Evolutionary conservation across 1,140 invertebrate genomes (phyloP).

Genomic region (Drosophila paulistorum): DNA sequence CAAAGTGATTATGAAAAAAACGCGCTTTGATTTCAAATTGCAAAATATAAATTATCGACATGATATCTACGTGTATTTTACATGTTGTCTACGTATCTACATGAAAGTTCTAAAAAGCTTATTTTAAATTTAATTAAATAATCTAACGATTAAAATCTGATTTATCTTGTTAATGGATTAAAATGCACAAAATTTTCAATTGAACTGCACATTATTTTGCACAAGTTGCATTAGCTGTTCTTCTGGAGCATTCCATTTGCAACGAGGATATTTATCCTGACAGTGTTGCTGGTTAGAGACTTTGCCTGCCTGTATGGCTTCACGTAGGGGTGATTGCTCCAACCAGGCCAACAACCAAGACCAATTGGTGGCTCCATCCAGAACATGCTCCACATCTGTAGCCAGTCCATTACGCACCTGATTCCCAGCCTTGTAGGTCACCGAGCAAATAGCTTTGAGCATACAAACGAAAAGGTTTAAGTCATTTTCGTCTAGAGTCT

Average conservation of each 20-base stretch:
- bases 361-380: constrained; percentile 60
- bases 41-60: neutral
- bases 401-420: constrained; percentile 41
- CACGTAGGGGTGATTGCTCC: constrained; percentile 46
- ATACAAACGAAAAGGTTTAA: constrained; percentile 61
- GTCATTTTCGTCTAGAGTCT: constrained; percentile 57
- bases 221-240: constrained; percentile 48
- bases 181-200: constrained; percentile 10
- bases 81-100: neutral
- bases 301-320: constrained; percentile 58
- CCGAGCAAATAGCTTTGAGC: constrained; percentile 63
- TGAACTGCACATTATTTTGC: constrained; percentile 60
- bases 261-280: constrained; percentile 52
- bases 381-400: constrained; percentile 54
- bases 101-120: neutral
- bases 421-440: constrained; percentile 39
- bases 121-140: neutral
- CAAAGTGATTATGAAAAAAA: neutral
- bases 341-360: constrained; percentile 54
- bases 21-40: neutral
- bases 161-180: neutral
- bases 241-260: constrained; percentile 63
- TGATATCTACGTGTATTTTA: neutral
- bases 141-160: no score
- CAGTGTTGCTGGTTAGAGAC: constrained; percentile 28